Percentiles rank a stretch among this genome's conserved stretches.
These are phyloP conservation scores for Trachelus troglodyta DNA, from an alignment of 2,888 invertebrate genomes.

Conservation along the genomic window DNA sequence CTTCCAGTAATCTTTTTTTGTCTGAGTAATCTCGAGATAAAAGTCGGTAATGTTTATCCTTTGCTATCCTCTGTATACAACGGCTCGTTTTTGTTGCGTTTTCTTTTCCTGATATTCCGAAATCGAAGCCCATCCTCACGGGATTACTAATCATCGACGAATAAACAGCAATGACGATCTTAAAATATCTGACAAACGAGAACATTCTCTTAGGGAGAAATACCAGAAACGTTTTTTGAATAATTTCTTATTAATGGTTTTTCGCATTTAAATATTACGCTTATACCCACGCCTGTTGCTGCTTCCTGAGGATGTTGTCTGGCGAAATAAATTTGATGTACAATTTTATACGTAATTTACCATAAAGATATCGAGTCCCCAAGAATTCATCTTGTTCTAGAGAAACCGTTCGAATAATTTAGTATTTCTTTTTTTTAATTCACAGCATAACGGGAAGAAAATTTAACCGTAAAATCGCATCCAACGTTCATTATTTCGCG, in stretches of 20 bases:
- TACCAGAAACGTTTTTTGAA: background rate
- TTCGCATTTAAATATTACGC: background rate
- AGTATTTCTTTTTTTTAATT: background rate
- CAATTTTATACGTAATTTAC: background rate
- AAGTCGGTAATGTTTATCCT: background rate
- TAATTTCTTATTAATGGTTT: background rate
- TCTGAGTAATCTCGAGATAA: background rate
- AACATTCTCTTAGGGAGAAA: background rate
- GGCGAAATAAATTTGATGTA: background rate
- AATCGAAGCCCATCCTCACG: background rate
- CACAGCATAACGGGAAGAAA: background rate
- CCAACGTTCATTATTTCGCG: background rate
- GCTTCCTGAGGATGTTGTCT: background rate
- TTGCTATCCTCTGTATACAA: background rate
- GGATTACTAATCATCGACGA: background rate
- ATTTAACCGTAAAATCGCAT: background rate
- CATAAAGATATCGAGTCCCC: background rate
- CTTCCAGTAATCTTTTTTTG: background rate
- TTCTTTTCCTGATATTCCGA: background rate
- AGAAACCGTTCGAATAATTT: background rate
- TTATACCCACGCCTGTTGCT: background rate
- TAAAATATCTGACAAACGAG: background rate
- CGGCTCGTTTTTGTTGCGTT: background rate
- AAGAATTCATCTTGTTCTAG: background rate
- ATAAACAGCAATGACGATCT: background rate